phyloP scores from a whole-genome alignment of 2,888 invertebrate species.

The Caenorhabditis macrosperma region DNA sequence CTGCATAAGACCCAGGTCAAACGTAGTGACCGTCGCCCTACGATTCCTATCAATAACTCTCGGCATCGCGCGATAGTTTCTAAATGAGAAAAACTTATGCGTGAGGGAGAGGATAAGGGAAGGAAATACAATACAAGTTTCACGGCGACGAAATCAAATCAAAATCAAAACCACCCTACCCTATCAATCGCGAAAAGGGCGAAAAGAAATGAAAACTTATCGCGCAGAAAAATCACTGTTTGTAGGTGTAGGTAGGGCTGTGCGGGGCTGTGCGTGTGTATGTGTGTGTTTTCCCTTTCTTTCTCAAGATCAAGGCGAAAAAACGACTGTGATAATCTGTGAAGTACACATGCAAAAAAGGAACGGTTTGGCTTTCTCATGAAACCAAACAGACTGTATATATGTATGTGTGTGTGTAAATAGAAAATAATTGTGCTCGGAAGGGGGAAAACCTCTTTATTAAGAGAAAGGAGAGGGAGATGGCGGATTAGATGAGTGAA shows the following conservation, averaged over 20 bases:
- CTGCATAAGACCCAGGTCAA: slow-evolving; percentile 47
- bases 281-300: slow-evolving; percentile 45
- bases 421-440: slow-evolving; percentile 8
- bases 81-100: slow-evolving; percentile 4
- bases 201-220: slow-evolving; percentile 33
- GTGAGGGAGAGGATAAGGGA: too few species aligned
- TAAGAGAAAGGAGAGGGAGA: background rate
- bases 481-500: slow-evolving; percentile 50
- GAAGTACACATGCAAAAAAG: slow-evolving; percentile 31
- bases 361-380: slow-evolving; percentile 4
- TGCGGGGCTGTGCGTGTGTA: slow-evolving; percentile 6
- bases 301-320: slow-evolving; percentile 37
- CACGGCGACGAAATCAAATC: too few species aligned
- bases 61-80: slow-evolving; percentile 23
- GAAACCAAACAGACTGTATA: background rate
- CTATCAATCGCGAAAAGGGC: slow-evolving; percentile 21
- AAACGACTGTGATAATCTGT: slow-evolving; percentile 35
- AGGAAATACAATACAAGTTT: slow-evolving; percentile 11
- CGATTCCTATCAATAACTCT: slow-evolving; percentile 59
- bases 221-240: slow-evolving; percentile 47
- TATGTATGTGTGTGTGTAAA: background rate
- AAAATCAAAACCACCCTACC: slow-evolving; percentile 7
- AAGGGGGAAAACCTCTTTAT: background rate
- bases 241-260: background rate
- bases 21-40: slow-evolving; percentile 56